Evolutionary conservation across 2,113 vertebrate species (phyloP).

Genomic region (Pelodiscus sinensis): DNA sequence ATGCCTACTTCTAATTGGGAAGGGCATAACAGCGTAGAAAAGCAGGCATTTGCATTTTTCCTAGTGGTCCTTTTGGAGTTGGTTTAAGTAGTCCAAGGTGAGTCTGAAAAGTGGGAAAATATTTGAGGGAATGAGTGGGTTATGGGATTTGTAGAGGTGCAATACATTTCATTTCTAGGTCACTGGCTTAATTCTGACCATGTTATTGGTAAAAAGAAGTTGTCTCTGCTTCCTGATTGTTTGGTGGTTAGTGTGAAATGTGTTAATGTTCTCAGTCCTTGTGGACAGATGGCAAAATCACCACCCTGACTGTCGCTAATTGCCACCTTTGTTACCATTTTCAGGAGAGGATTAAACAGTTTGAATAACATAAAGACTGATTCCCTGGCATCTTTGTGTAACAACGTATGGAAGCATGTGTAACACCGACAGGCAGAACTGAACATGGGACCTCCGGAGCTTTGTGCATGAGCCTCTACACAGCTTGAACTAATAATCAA

Average conservation of each 20-base stretch:
- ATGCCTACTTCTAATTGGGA: too few relatives aligned
- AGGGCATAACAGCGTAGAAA: neutral
- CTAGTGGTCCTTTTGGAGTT: neutral
- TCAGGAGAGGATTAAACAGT: neutral
- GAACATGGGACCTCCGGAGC: too few relatives aligned
- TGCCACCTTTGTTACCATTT: neutral
- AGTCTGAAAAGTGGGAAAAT: neutral
- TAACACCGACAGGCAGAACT: too few relatives aligned
- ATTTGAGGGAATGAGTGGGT: neutral
- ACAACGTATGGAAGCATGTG: neutral
- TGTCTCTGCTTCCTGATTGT: neutral
- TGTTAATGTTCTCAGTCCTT: neutral
- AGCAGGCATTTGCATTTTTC: neutral
- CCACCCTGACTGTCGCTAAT: neutral
- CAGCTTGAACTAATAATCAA: too few relatives aligned
- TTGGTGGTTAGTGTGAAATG: neutral
- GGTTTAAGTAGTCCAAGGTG: neutral
- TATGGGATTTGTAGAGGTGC: neutral
- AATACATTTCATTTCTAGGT: neutral
- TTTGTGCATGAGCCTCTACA: too few relatives aligned
- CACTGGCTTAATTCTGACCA: neutral
- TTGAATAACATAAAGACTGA: neutral
- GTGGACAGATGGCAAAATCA: neutral
- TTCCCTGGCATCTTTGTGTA: neutral
- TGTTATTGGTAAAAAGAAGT: neutral